Evolutionary conservation across 2,888 invertebrate species (phyloP).

Genomic region (Parnassius smintheus): DNA sequence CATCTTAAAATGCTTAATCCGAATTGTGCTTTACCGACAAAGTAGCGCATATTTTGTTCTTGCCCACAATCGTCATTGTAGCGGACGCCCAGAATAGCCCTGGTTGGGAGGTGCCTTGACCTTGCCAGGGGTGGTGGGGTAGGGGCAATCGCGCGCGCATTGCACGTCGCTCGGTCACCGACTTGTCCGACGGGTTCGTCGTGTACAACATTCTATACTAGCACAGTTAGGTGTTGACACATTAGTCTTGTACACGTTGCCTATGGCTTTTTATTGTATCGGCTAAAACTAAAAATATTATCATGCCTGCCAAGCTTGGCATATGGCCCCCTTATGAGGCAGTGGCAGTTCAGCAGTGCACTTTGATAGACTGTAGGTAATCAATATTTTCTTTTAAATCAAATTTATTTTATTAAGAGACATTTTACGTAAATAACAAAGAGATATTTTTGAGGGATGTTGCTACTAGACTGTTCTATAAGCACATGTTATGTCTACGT

Average conservation of each 20-base stretch:
- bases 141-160: constrained; percentile 49
- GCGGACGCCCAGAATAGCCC: constrained; percentile 50
- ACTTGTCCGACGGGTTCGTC: constrained; percentile 60
- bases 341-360: too few relatives aligned
- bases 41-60: constrained; percentile 6
- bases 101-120: constrained; percentile 60
- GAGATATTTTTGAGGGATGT: too few relatives aligned
- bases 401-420: too few relatives aligned
- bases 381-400: too few relatives aligned
- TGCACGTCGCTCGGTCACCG: constrained; percentile 57
- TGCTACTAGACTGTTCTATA: constrained; percentile 5
- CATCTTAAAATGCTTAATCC: too few relatives aligned
- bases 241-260: background rate
- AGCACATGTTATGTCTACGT: constrained; percentile 17
- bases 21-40: background rate
- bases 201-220: constrained; percentile 15
- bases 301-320: background rate
- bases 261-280: background rate
- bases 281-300: background rate
- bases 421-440: too few relatives aligned
- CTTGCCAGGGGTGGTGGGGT: constrained; percentile 63
- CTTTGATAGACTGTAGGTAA: too few relatives aligned
- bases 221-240: constrained; percentile 23
- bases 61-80: constrained; percentile 25
- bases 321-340: too few relatives aligned